Evolutionary conservation across 2,797 vertebrate genomes (phyloP).

Genomic region (Microcaecilia unicolor): DNA sequence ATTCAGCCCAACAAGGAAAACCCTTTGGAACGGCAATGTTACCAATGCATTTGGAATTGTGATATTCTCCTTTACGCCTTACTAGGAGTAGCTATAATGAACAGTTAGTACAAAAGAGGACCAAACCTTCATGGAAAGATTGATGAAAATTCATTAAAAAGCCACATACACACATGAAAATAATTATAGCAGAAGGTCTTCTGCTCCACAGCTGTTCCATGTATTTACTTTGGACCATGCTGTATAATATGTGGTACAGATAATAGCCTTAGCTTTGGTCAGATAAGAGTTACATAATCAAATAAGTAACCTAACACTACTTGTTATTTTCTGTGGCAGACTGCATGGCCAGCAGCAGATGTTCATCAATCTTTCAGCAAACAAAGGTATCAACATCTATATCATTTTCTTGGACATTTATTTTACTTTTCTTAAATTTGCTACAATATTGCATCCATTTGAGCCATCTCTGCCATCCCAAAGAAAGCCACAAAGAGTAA

Average conservation of each 20-base stretch:
- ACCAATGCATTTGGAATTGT: constrained; percentile 25
- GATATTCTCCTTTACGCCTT: constrained; percentile 22
- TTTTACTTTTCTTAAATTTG: too few species aligned
- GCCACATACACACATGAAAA: constrained; percentile 63
- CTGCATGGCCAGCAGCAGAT: constrained; percentile 2
- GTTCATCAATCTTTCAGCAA: constrained; percentile 1
- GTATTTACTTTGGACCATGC: constrained; percentile 38
- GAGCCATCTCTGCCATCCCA: too few species aligned
- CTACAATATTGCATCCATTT: too few species aligned
- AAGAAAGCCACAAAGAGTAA: too few species aligned
- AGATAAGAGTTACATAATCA: constrained; percentile 30
- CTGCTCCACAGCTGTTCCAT: constrained; percentile 43
- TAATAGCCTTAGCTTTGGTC: constrained; percentile 20
- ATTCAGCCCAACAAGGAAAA: constrained; percentile 7
- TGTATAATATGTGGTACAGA: constrained; percentile 17
- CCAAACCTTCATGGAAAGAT: constrained; percentile 48
- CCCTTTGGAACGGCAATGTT: constrained; percentile 18
- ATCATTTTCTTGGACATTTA: constrained; percentile 4
- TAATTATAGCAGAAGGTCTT: constrained; percentile 51
- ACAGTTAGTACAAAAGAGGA: constrained; percentile 21
- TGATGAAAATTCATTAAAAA: constrained; percentile 54
- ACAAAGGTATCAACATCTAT: too few species aligned
- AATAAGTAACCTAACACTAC: constrained; percentile 8
- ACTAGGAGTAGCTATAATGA: constrained; percentile 32
- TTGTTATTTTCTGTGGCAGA: neutral